Conservation (phyloP, 2,797 vertebrate species). For the Parotocinclus haroldoi region DNA sequence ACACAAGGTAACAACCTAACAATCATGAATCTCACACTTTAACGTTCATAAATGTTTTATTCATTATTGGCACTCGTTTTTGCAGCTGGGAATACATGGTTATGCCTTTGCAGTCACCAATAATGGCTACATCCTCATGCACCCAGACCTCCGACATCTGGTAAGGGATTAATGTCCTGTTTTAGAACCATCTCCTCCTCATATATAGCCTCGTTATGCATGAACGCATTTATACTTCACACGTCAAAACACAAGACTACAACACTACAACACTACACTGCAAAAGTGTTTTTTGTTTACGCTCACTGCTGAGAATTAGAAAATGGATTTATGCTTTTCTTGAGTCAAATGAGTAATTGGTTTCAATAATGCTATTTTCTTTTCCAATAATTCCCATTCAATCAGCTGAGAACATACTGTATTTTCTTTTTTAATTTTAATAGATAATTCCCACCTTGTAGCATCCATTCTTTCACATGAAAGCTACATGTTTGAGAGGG, state of each 20-base stretch:
- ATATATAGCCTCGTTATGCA: not conserved
- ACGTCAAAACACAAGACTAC: not conserved
- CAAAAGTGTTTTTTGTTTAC: conserved; percentile 5
- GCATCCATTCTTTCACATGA: no score
- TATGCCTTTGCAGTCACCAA: conserved; percentile 96
- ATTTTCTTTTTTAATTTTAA: no score
- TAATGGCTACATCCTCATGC: conserved; percentile 96
- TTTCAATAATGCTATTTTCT: no score
- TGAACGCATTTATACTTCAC: no score
- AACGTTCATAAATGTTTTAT: not conserved
- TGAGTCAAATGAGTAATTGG: no score
- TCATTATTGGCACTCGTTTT: conserved; percentile 21
- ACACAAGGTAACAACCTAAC: conserved; percentile 81
- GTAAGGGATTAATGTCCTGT: conserved; percentile 70
- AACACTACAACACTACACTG: no score
- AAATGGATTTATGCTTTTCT: no score
- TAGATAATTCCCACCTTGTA: no score
- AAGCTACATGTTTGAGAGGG: no score
- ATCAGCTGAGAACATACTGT: no score
- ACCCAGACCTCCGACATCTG: conserved; percentile 93
- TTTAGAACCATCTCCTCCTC: conserved; percentile 10
- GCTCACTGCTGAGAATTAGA: no score
- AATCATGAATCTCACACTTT: not conserved
- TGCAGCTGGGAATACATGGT: conserved; percentile 94
- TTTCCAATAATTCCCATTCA: no score